Evolutionary conservation across 1,140 invertebrate species (phyloP).

Genomic region (Euura lappo): DNA sequence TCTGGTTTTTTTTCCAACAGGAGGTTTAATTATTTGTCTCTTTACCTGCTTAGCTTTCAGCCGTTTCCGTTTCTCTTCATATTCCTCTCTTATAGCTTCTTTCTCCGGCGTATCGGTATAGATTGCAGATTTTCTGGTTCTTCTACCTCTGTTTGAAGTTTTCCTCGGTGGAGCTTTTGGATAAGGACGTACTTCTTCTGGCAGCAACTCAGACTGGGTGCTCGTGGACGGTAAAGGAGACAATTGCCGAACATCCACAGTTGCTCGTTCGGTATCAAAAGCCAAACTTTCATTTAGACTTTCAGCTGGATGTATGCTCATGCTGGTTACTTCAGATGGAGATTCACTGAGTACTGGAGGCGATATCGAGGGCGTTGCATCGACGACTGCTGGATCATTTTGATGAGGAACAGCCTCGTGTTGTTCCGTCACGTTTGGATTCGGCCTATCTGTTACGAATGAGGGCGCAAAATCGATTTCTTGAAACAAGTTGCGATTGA

Average conservation of each 20-base stretch:
- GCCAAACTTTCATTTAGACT: too few species aligned
- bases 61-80: not conserved
- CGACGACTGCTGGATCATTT: not conserved
- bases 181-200: too few species aligned
- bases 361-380: not conserved
- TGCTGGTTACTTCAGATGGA: not conserved
- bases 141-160: too few species aligned
- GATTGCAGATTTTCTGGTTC: too few species aligned
- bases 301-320: too few species aligned
- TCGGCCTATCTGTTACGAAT: slow-evolving; percentile 48
- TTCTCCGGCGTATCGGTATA: not conserved
- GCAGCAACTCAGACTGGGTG: too few species aligned
- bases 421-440: slow-evolving; percentile 18
- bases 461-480: slow-evolving; percentile 31
- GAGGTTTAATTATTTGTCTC: not conserved
- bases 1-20: not conserved
- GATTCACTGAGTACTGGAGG: not conserved
- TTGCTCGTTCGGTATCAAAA: too few species aligned
- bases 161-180: too few species aligned
- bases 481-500: slow-evolving; percentile 17
- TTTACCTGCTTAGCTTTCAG: not conserved
- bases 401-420: not conserved
- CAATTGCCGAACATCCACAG: too few species aligned
- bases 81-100: not conserved
- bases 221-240: too few species aligned